These are phyloP conservation scores for Halocynthia aurantium DNA, from an alignment of 23 tunicate species.

Conservation along the genomic window DNA sequence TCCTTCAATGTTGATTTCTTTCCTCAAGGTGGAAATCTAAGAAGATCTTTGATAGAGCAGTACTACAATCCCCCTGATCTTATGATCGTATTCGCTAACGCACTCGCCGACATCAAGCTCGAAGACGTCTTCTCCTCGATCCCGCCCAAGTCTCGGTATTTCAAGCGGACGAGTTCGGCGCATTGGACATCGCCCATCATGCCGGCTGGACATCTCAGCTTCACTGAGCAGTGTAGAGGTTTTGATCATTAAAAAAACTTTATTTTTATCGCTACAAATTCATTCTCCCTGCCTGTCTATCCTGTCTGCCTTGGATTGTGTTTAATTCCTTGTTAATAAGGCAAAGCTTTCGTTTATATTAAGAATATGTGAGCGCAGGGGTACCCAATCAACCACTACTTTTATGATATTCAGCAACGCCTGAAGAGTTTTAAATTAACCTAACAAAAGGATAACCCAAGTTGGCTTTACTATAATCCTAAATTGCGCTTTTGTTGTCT, in stretches of 20 bases:
- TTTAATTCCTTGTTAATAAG: no score
- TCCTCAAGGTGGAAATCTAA: conserved; percentile 12
- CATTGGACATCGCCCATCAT: conserved; percentile 69
- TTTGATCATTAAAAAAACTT: neutral
- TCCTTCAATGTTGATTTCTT: neutral
- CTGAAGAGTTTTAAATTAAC: no score
- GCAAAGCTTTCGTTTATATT: no score
- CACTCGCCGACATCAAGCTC: conserved; percentile 34
- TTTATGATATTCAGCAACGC: no score
- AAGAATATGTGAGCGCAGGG: no score
- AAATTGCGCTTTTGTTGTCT: no score
- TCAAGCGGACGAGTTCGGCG: conserved; percentile 80
- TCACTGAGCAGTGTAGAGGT: conserved; percentile 48
- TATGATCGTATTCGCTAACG: conserved; percentile 20
- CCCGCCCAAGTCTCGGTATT: conserved; percentile 36
- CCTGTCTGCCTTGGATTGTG: no score
- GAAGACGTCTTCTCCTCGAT: conserved; percentile 11
- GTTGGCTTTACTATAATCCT: no score
- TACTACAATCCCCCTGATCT: conserved; percentile 38
- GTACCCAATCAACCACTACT: no score
- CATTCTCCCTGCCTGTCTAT: no score
- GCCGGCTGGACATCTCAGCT: conserved; percentile 69
- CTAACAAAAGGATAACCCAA: no score
- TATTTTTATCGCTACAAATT: no score
- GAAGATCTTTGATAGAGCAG: conserved; percentile 41